A percentile compares a stretch with the other conserved stretches of the same genome.
phyloP scores from a whole-genome alignment of 2,888 invertebrate species.

The Tricholauxania praeusta region DNA sequence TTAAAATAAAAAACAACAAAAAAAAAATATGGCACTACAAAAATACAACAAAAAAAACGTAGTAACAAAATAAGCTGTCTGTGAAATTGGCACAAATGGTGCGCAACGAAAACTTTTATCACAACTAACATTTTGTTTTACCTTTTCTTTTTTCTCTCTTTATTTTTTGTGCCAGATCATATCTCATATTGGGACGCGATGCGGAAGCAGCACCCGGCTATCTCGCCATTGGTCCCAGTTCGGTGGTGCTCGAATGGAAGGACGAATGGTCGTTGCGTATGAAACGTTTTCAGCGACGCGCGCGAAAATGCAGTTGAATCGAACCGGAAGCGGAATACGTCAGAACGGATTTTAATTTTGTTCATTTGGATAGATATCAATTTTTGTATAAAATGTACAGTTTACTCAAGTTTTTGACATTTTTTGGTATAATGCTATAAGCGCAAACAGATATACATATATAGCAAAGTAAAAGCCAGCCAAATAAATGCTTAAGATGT shows the following conservation, averaged over 20 bases:
- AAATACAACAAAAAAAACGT: too few relatives aligned
- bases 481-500: constrained; percentile 24
- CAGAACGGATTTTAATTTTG: constrained; percentile 66
- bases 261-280: constrained; percentile 66
- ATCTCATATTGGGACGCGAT: constrained; percentile 65
- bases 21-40: too few relatives aligned
- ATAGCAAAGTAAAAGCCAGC: constrained; percentile 19
- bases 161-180: constrained; percentile 54
- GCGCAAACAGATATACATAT: background rate
- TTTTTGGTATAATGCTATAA: constrained; percentile 66
- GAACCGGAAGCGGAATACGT: constrained; percentile 67
- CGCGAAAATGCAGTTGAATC: constrained; percentile 68
- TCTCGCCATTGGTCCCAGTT: constrained; percentile 64
- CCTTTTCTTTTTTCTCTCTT: background rate
- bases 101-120: too few relatives aligned
- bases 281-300: constrained; percentile 66
- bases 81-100: too few relatives aligned
- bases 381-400: constrained; percentile 68
- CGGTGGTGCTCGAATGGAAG: constrained; percentile 65
- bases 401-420: constrained; percentile 67
- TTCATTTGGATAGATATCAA: constrained; percentile 65
- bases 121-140: constrained; percentile 3
- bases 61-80: too few relatives aligned
- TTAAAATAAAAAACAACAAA: too few relatives aligned
- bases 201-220: constrained; percentile 65